Evolutionary conservation across 1,140 invertebrate species (phyloP), one percentile per base, ranked within the genome.

Genomic region (Leptopilina boulardi): DNA sequence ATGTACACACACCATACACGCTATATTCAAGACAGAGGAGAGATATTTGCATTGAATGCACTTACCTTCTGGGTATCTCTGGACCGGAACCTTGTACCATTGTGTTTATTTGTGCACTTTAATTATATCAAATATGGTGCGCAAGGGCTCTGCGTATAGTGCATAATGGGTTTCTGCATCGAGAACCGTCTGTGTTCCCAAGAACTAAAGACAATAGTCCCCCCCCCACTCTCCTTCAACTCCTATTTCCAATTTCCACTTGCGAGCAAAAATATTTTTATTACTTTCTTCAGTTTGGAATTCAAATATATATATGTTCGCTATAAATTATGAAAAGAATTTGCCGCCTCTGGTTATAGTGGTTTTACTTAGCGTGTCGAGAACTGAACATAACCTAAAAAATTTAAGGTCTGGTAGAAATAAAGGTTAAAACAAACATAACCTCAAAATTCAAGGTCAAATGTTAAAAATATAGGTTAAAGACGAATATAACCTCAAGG

Each of bases 91-190:
- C 86, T 86, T 88, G 84, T 88, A 87, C 88, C 88, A 88, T 89
- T 88, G 86, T 89, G 82, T 85, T 88, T 87, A 87, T 89, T 89
- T 89, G 87, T 87, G 83, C 85, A 85, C 85, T 88, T 89, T 89
- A 89, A 88, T 88, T 89, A 88, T 88, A 87, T 88, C 86, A 84
- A 88, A 88, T 89, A 89, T 86, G 86, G 87, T 86, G 81, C 70
- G 85, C 78, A 74, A 78, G 76, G 73, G 75, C 47, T 71, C 74
- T 41, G 76, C 77, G 75, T 73, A 38, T 38, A 71, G 76, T 74
- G 76, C 75, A 71, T 59, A 19, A 70, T 76, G 78, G 74, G n/a
- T 34, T 19, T 51, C 47, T 51, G n/a, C 47, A 18, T 18, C 15
- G 47, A 18, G 11, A n/a, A 13, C n/a, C 47, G 47, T 18, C 47